Evolutionary conservation across 2,113 vertebrate species (phyloP).

Genomic region (Picathartes gymnocephalus): DNA sequence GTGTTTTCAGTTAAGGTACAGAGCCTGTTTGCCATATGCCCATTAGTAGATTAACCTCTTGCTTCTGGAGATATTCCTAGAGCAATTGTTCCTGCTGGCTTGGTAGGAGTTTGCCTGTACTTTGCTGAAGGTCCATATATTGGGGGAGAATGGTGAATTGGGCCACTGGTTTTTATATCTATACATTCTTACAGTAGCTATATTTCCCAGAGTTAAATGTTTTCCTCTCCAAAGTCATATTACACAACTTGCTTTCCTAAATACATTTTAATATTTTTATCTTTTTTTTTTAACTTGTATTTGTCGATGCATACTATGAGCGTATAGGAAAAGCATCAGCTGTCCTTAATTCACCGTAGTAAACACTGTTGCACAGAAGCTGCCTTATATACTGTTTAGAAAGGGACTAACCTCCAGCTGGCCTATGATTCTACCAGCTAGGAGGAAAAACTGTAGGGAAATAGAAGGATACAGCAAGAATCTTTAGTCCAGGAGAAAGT

Average conservation of each 20-base stretch:
- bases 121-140: not conserved
- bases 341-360: not conserved
- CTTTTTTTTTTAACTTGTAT: not conserved
- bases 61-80: not conserved
- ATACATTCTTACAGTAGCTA: not conserved
- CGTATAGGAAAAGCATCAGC: not conserved
- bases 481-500: no score
- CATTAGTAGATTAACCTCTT: not conserved
- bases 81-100: not conserved
- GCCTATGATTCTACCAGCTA: no score
- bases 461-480: no score
- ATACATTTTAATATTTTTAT: not conserved
- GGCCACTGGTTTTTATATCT: not conserved
- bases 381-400: fast-evolving
- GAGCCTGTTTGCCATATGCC: not conserved
- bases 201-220: not conserved
- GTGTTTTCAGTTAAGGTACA: not conserved
- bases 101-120: not conserved
- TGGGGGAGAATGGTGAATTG: not conserved
- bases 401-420: no score
- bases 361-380: not conserved
- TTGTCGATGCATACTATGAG: not conserved
- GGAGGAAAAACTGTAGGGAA: no score
- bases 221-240: not conserved
- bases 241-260: not conserved